These are phyloP conservation scores for Bos indicus DNA, from an alignment of 2,113 vertebrate species.

Conservation along the genomic window DNA sequence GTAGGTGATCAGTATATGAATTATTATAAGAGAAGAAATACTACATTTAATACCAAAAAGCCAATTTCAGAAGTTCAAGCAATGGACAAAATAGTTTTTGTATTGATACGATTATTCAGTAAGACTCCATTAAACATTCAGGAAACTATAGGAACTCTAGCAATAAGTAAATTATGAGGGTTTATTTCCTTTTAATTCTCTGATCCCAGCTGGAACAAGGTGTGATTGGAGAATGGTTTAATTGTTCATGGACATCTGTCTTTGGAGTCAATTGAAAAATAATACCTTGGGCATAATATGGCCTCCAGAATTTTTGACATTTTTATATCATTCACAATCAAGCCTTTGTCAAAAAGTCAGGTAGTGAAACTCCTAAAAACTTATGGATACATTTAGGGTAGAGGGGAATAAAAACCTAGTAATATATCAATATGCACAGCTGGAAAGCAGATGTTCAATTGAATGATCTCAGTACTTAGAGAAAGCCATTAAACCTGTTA, in stretches of 20 bases:
- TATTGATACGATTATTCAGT: constrained; percentile 80
- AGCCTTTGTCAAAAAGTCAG: constrained; percentile 82
- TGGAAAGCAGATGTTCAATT: constrained; percentile 86
- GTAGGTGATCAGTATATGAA: constrained; percentile 74
- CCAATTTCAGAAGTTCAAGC: constrained; percentile 80
- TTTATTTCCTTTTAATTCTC: constrained; percentile 86
- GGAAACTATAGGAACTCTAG: constrained; percentile 73
- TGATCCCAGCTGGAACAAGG: constrained; percentile 85
- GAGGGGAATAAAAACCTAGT: constrained; percentile 77
- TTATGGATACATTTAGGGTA: constrained; percentile 77
- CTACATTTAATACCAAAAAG: constrained; percentile 80
- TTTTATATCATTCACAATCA: constrained; percentile 85
- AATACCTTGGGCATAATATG: constrained; percentile 79
- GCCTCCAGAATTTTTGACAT: constrained; percentile 78
- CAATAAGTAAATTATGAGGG: constrained; percentile 84
- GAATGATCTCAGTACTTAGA: constrained; percentile 78
- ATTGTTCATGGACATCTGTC: constrained; percentile 85
- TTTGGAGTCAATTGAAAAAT: constrained; percentile 84
- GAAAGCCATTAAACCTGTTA: constrained; percentile 81
- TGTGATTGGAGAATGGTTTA: constrained; percentile 82
- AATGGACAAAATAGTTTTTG: constrained; percentile 80
- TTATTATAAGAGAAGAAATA: constrained; percentile 76
- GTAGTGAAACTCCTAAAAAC: constrained; percentile 76
- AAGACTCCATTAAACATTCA: constrained; percentile 78
- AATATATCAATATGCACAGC: constrained; percentile 84